These are phyloP conservation scores for Drosophila auraria DNA, from an alignment of 1,140 invertebrate genomes.

Conservation along the genomic window DNA sequence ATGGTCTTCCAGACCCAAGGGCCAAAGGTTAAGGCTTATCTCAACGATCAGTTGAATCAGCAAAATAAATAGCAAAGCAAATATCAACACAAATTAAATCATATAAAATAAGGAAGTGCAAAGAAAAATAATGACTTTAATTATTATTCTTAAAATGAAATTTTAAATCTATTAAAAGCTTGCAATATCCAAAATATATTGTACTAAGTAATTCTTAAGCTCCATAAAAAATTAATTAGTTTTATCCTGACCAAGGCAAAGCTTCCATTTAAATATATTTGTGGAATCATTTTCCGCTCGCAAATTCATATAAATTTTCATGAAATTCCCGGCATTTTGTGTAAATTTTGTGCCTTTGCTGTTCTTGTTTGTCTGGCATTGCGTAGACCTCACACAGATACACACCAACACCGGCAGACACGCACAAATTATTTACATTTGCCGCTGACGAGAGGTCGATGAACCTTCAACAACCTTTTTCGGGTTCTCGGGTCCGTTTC, in stretches of 20 bases:
- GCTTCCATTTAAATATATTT: not conserved
- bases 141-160: too few relatives aligned
- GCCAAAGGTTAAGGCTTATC: not conserved
- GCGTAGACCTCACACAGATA: conserved; percentile 39
- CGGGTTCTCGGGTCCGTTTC: conserved; percentile 15
- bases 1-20: conserved; percentile 4
- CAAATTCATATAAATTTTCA: not conserved
- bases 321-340: not conserved
- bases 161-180: too few relatives aligned
- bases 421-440: conserved; percentile 57
- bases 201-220: too few relatives aligned
- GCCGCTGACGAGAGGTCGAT: conserved; percentile 31
- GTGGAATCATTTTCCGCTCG: not conserved
- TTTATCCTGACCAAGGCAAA: too few relatives aligned
- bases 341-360: not conserved
- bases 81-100: too few relatives aligned
- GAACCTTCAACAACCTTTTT: conserved; percentile 44
- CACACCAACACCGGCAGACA: conserved; percentile 24
- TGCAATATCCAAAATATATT: too few relatives aligned
- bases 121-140: too few relatives aligned
- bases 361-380: conserved; percentile 29
- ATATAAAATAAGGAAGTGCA: too few relatives aligned
- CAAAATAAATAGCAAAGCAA: not conserved
- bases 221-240: too few relatives aligned
- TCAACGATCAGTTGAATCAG: not conserved